Evolutionary conservation across 2,888 invertebrate species (phyloP), one percentile per base, ranked within the genome.

Genomic region (Tuberolachnus salignus): DNA sequence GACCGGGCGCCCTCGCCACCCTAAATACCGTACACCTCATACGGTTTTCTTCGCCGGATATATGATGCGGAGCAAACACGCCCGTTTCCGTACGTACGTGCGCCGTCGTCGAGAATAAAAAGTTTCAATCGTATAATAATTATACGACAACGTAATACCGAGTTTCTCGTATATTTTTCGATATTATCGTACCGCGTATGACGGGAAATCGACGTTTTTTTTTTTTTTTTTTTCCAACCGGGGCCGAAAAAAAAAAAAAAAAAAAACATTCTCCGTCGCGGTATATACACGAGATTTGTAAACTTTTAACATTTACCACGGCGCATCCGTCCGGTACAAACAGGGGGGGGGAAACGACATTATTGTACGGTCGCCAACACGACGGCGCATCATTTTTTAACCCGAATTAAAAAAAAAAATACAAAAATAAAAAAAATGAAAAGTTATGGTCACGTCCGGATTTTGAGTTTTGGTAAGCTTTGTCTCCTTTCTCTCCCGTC

Each of bases 301-400:
- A 69, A 69, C 59, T 69, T 78, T 78, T 78, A 69, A 69, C 49
- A 59, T 59, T 23, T 42, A 51, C 78, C 34, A 51, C 57, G 69
- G 59, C 16, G 49, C 51, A 59, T 78, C 78, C 78, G 78, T 78
- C 78, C 78, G 78, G 78, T 21, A 59, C 57, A 78, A 70, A 21
- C 51, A 42, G 59, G 69, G 42, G 51, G 59, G 59, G 78, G 42
- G 42, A 66, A 69, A 69, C 49, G 59, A 51, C 59, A 69, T 78
- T 44, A 49, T 69, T 34, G 34, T 34, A 34, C 51, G 21, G 49
- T 44, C 23, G 69, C 59, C 51, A 59, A 49, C 49, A 51, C 49
- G 61, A 78, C 69, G 69, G 57, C 67, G 61, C 78, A 34, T 78
- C 78, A 78, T 78, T 78, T 55, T 75, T 78, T 78, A 78, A 78